These are phyloP conservation scores for Heliconius aoede DNA, from an alignment of 2,888 invertebrate genomes.

Conservation along the genomic window DNA sequence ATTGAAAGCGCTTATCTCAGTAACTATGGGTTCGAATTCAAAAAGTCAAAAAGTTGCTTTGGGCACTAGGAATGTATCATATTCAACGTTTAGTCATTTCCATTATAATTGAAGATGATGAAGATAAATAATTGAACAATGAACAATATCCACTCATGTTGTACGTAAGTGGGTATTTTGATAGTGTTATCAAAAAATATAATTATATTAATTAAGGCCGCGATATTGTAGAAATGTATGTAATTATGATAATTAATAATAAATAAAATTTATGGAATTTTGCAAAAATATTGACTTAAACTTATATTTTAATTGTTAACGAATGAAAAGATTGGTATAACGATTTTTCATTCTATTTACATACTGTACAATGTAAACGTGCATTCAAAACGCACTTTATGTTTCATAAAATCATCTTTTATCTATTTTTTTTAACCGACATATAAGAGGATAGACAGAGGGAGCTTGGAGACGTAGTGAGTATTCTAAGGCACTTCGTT, in stretches of 20 bases:
- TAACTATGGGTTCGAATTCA: too few relatives aligned
- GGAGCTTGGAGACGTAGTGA: too few relatives aligned
- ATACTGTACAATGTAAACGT: neutral
- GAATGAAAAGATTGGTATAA: neutral
- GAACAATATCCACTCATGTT: neutral
- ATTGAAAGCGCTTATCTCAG: too few relatives aligned
- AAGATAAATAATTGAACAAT: neutral
- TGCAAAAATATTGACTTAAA: too few relatives aligned
- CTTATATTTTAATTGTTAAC: neutral
- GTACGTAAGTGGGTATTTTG: neutral
- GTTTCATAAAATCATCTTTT: neutral
- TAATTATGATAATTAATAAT: too few relatives aligned
- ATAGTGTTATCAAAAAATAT: neutral
- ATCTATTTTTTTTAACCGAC: neutral
- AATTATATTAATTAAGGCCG: neutral
- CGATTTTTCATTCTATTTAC: neutral
- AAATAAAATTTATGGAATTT: too few relatives aligned
- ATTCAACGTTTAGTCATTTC: too few relatives aligned
- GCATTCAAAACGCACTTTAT: neutral
- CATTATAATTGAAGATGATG: too few relatives aligned
- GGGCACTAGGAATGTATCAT: too few relatives aligned
- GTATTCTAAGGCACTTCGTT: too few relatives aligned
- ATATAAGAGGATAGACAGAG: too few relatives aligned
- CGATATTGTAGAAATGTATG: neutral
- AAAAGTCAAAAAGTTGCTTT: too few relatives aligned